Conservation (phyloP, 1,140 invertebrate genomes). For the Camponotus floridanus region DNA sequence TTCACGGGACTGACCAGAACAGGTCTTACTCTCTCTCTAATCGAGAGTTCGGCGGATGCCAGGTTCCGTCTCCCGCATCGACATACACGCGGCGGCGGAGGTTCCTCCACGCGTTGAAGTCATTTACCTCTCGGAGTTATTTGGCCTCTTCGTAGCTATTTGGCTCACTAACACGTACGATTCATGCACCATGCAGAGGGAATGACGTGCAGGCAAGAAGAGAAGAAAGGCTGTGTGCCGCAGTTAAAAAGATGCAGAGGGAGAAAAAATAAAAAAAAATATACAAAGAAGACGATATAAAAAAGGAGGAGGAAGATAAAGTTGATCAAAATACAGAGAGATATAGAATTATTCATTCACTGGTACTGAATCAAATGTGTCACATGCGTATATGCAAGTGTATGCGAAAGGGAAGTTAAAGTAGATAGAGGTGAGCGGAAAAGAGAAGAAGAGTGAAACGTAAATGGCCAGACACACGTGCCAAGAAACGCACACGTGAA, state of each 20-base stretch:
- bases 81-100: conserved; percentile 55
- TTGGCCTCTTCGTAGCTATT: conserved; percentile 70
- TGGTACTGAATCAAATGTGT: not conserved
- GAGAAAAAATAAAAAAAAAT: not conserved
- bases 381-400: no score
- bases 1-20: not conserved
- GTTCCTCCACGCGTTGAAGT: conserved; percentile 75
- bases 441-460: not conserved
- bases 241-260: conserved; percentile 28
- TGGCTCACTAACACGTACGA: conserved; percentile 45
- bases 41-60: conserved; percentile 65
- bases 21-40: conserved; percentile 30
- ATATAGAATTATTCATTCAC: not conserved
- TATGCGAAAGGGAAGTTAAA: not conserved
- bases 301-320: not conserved
- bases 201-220: conserved; percentile 52
- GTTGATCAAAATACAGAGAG: conserved; percentile 15
- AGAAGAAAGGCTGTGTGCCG: not conserved
- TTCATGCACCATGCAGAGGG: conserved; percentile 26
- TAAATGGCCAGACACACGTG: conserved; percentile 59
- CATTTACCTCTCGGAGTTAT: conserved; percentile 79
- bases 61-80: conserved; percentile 64
- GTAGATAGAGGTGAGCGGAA: not conserved
- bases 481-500: conserved; percentile 62
- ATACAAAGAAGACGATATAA: conserved; percentile 2